Base-by-base conservation (phyloP, 2,797 vertebrate species). In the Pipistrellus pygmaeus region DNA sequence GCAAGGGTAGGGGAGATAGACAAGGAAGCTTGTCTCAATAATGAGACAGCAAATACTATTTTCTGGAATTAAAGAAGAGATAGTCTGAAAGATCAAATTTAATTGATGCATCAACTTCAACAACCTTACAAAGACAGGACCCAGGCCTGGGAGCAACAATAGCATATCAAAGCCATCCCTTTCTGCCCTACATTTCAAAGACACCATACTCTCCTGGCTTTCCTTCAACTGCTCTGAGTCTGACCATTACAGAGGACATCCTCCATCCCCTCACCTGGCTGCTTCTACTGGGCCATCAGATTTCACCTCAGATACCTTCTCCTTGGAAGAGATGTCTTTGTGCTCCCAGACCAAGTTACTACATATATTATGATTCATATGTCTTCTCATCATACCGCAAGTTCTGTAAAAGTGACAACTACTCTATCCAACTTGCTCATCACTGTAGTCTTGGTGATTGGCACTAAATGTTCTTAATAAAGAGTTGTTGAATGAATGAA, bases 211-310 rank as follows among this genome's bases (percentile, higher is more conserved):
- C 6, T 32, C 30, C 21, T 55, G 32, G 41, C 10, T 85, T 53
- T 38, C 46, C 27, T 30, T 6, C 6, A 25, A 68, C 11, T 14
- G 27, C 75, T 76, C 60, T 25, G 38, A 80, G 30, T n/a, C 14
- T 5, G 25, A n/a, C 13, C 23, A 27, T 44, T 14, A 11, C 23
- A 18, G 5, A 8, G 0, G 8, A 9, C 30, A 1, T 8, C 62
- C 30, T 48, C 10, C 0, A 11, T 23, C 20, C 23, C n/a, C 8
- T n/a, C 2, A 0, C 25, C 20, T 2, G 12, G 10, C 7, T 41
- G 60, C 46, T 32, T 51, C n/a, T 20, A 32, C 8, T 23, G 0
- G 18, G 9, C 14, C 88, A 57, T 57, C 55, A 82, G 85, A 77
- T 72, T 81, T 87, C 62, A 48, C 18, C 20, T 62, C 30, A 53